Evolutionary conservation across 2,888 invertebrate species (phyloP).

Genomic region (Synergus gifuensis): DNA sequence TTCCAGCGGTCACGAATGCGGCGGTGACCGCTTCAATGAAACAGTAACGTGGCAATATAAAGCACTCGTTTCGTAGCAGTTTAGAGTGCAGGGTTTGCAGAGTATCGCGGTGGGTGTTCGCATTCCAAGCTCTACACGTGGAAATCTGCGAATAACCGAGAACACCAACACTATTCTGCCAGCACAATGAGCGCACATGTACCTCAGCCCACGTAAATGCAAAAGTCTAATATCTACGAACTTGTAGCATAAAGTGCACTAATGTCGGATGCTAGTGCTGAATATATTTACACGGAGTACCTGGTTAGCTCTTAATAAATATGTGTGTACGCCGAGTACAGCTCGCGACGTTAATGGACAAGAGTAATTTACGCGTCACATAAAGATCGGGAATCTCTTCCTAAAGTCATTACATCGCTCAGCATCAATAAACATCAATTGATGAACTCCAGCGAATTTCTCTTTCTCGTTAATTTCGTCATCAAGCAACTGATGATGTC

Average conservation of each 20-base stretch:
- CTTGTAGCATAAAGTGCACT: constrained; percentile 33
- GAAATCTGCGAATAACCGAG: constrained; percentile 30
- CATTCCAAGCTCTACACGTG: constrained; percentile 24
- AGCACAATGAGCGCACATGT: constrained; percentile 26
- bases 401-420: neutral
- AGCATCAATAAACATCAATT: constrained; percentile 3
- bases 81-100: constrained; percentile 17
- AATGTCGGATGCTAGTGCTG: constrained; percentile 4
- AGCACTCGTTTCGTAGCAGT: constrained; percentile 16
- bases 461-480: neutral
- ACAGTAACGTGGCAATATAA: constrained; percentile 19
- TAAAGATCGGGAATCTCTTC: neutral
- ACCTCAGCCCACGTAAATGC: constrained; percentile 27
- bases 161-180: neutral
- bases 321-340: neutral
- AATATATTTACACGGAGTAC: constrained; percentile 25
- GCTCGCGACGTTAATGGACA: constrained; percentile 25
- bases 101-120: constrained; percentile 31
- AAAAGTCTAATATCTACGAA: constrained; percentile 36
- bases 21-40: constrained; percentile 15
- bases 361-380: constrained; percentile 15
- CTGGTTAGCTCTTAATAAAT: constrained; percentile 30
- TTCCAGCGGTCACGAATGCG: constrained; percentile 7
- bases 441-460: neutral
- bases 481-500: neutral